phyloP scores from a whole-genome alignment of 2,888 invertebrate species.

The Ochropleura leucogaster region DNA sequence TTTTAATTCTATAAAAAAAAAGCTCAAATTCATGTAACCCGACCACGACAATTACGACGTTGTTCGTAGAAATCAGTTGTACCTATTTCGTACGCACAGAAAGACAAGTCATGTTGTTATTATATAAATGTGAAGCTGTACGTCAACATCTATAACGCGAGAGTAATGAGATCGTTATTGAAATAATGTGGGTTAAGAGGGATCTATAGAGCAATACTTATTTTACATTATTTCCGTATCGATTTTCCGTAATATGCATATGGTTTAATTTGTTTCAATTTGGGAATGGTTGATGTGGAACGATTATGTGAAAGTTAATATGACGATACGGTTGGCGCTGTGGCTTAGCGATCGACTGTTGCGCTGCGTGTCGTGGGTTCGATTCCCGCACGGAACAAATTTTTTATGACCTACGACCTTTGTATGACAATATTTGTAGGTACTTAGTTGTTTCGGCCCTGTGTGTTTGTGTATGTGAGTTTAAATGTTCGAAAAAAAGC shows the following conservation, averaged over 20 bases:
- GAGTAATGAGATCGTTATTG: constrained; percentile 44
- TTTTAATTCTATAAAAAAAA: background rate
- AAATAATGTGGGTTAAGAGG: constrained; percentile 45
- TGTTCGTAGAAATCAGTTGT: constrained; percentile 34
- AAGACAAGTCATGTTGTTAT: constrained; percentile 44
- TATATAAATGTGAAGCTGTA: constrained; percentile 33
- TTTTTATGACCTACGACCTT: too few relatives aligned
- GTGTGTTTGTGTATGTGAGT: too few relatives aligned
- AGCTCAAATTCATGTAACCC: constrained; percentile 34
- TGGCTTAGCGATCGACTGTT: too few relatives aligned
- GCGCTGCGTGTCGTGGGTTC: too few relatives aligned
- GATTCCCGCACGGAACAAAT: too few relatives aligned
- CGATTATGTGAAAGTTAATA: too few relatives aligned
- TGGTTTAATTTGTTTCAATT: background rate
- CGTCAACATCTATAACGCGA: constrained; percentile 9
- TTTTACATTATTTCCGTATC: constrained; percentile 34
- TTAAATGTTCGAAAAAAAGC: too few relatives aligned
- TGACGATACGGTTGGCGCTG: too few relatives aligned
- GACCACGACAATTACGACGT: constrained; percentile 12
- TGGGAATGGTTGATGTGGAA: background rate
- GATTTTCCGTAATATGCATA: background rate
- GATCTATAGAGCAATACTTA: constrained; percentile 37
- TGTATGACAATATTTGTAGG: too few relatives aligned
- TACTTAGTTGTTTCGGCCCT: too few relatives aligned
- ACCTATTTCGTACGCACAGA: background rate